These are phyloP conservation scores for Branchellion lobata DNA, from an alignment of 2,888 invertebrate genomes.

Conservation along the genomic window DNA sequence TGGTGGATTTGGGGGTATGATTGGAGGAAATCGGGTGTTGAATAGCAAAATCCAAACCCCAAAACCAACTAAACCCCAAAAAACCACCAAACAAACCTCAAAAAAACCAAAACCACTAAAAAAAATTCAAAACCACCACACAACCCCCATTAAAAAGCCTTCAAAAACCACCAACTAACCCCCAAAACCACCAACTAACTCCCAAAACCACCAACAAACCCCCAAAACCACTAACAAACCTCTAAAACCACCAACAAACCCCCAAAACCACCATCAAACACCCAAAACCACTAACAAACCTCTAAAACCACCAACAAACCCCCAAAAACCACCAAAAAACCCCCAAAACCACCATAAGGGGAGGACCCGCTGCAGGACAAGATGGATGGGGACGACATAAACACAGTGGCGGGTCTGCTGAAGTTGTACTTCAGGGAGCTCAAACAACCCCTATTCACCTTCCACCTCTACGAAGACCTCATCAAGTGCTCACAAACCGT, in stretches of 20 bases:
- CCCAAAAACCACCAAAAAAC: background rate
- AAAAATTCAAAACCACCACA: no score
- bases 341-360: slow-evolving; percentile 56
- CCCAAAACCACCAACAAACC: background rate
- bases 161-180: no score
- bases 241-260: background rate
- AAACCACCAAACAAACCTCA: no score
- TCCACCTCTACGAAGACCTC: slow-evolving; percentile 83
- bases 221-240: background rate
- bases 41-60: no score
- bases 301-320: background rate
- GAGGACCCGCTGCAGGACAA: slow-evolving; percentile 86
- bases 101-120: no score
- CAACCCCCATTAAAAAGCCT: no score
- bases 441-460: slow-evolving; percentile 85
- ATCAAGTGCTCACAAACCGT: slow-evolving; percentile 66
- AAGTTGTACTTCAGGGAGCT: slow-evolving; percentile 89
- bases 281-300: background rate
- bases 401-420: slow-evolving; percentile 74
- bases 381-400: slow-evolving; percentile 87
- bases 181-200: background rate
- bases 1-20: no score
- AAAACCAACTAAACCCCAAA: no score
- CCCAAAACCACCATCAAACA: background rate
- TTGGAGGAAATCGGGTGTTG: no score